Percentiles rank a stretch among this genome's conserved stretches.
Evolutionary conservation across 1,140 invertebrate species (phyloP).

Genomic region (Ceratosolen solmsi): DNA sequence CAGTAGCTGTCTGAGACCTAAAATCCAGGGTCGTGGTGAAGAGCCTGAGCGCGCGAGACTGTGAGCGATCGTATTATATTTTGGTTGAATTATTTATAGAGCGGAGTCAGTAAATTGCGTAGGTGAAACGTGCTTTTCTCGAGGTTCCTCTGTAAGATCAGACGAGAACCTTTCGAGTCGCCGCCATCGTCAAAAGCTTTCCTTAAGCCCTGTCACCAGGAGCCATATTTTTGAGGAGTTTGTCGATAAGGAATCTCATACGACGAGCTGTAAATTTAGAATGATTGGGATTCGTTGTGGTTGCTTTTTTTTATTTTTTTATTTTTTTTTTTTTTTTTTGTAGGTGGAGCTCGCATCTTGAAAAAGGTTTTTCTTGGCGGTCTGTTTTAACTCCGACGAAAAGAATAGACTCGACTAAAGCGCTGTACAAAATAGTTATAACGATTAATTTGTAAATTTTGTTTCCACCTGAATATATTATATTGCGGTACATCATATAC

Average conservation of each 20-base stretch:
- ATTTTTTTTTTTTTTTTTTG: constrained; percentile 18
- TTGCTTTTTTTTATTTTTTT: not conserved
- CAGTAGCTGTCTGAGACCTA: constrained; percentile 33
- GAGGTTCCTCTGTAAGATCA: constrained; percentile 29
- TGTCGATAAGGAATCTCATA: constrained; percentile 29
- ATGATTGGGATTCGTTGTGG: constrained; percentile 31
- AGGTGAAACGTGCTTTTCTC: constrained; percentile 45
- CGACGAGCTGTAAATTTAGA: constrained; percentile 17
- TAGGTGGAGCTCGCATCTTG: not conserved
- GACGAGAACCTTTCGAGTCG: constrained; percentile 12
- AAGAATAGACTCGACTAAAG: constrained; percentile 10
- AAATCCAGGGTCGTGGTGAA: constrained; percentile 46
- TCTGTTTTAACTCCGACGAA: not conserved
- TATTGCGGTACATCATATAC: not conserved
- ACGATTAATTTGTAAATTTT: constrained; percentile 43
- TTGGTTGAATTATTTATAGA: constrained; percentile 67
- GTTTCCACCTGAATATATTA: not conserved
- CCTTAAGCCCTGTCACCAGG: not conserved
- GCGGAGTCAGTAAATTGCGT: constrained; percentile 25
- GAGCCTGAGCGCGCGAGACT: not conserved
- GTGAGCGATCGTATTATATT: constrained; percentile 57
- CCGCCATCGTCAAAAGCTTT: constrained; percentile 8
- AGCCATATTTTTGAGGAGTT: not conserved
- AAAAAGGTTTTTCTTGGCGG: constrained; percentile 7
- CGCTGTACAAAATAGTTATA: constrained; percentile 10